Conservation (phyloP, 2,113 vertebrate species). For the Maccullochella peelii region DNA sequence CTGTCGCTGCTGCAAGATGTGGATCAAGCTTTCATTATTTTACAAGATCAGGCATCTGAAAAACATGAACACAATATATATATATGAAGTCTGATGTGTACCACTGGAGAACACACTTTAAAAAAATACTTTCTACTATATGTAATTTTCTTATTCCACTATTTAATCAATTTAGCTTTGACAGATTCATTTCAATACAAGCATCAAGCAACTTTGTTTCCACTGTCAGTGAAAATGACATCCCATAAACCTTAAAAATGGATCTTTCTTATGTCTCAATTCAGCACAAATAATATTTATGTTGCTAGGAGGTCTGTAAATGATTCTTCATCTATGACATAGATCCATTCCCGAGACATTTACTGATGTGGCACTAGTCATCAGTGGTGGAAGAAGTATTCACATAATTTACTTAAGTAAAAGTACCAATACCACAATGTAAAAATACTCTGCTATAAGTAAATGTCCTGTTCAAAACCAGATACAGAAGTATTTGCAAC, state of each 20-base stretch:
- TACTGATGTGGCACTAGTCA: neutral
- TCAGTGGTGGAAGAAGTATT: neutral
- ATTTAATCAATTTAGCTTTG: neutral
- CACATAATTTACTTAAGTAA: neutral
- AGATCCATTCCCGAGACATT: neutral
- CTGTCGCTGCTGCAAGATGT: too few relatives aligned
- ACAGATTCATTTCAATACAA: neutral
- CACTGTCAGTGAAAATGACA: neutral
- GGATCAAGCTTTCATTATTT: too few relatives aligned
- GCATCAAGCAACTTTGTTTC: neutral
- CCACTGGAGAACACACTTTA: neutral
- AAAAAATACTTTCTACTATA: too few relatives aligned
- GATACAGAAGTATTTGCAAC: neutral
- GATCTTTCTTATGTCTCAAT: neutral
- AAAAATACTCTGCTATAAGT: neutral
- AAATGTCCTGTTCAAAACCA: neutral
- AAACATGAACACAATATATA: neutral
- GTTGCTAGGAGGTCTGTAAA: neutral
- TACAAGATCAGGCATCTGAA: neutral
- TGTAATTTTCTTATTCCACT: neutral
- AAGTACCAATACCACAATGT: neutral
- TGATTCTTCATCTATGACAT: neutral
- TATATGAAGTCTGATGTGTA: neutral
- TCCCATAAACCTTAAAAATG: neutral
- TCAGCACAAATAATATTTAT: neutral